Evolutionary conservation across 2,888 invertebrate species (phyloP), one percentile per base, ranked within the genome.

Genomic region (Ophion ellenae): DNA sequence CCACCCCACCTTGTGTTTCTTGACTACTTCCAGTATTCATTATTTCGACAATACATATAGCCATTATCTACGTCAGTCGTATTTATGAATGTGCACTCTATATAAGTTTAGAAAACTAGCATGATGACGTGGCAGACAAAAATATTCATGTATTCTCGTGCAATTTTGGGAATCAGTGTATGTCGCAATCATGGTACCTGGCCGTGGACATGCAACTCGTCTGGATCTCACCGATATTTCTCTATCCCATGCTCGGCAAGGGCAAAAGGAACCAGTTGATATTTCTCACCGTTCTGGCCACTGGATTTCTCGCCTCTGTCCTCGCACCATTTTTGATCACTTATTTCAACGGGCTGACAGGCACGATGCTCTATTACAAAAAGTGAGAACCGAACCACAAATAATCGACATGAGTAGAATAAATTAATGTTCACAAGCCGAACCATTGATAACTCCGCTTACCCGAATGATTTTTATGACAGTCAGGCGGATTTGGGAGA

Each of bases 121-220:
- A 24, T 59, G 9, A 9, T 17, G 3, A 53, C 2, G 20, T 14
- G 20, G 20, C 11, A 10, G 9, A 7, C 1, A n/a, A 17, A 4
- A 73, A 45, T 28, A 69, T 61, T 2, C 17, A 28, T 11, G 92
- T 93, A 59, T 53, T 14, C 4, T 53, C 14, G 14, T 0, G 17
- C 11, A 53, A 53, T 53, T 53, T 53, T 53, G 14, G 53, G 14
- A 17, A 14, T 17, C 87, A 95, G 95, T 95, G 95, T 88, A 94
- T 95, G 95, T 95, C 95, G 63, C 95, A 95, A 90, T 94, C 95
- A 1, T 95, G 95, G 95, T 95, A 95, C 86, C 88, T 95, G n/a
- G 88, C 92, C 10, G 89, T 90, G 61, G 92, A 93, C 77, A 93
- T 93, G 93, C 93, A 93, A 84, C 85, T 93, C 32, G 78, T 92